phyloP scores from a whole-genome alignment of 1,140 invertebrate genomes.

The Bombus terrestris region DNA sequence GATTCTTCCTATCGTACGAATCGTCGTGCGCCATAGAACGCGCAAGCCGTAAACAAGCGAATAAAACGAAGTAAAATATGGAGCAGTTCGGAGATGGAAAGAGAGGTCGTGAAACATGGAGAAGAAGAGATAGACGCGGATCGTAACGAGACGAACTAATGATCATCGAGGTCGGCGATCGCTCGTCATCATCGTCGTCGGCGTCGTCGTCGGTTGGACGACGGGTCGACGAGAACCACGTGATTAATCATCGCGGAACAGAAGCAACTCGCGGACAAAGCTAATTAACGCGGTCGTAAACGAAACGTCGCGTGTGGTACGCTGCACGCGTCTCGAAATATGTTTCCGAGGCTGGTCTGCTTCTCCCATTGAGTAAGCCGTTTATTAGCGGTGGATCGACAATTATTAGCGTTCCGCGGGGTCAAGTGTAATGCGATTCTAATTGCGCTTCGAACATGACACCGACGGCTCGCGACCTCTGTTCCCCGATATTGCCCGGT shows the following conservation, averaged over 20 bases:
- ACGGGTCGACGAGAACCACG: background rate
- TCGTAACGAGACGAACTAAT: conserved; percentile 28
- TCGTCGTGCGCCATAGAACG: no score
- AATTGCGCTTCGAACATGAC: conserved; percentile 53
- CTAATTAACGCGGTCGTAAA: conserved; percentile 33
- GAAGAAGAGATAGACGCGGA: no score
- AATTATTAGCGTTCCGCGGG: conserved; percentile 49
- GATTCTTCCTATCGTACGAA: no score
- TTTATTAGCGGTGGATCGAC: conserved; percentile 45
- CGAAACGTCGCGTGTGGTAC: background rate
- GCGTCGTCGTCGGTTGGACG: background rate
- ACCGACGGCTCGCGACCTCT: conserved; percentile 21
- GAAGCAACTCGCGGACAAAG: conserved; percentile 6
- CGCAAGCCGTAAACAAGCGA: background rate
- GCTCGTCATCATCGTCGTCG: conserved; percentile 3
- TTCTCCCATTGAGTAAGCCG: conserved; percentile 29
- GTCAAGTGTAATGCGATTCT: conserved; percentile 61
- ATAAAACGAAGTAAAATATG: background rate
- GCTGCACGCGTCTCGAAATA: conserved; percentile 9
- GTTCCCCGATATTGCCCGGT: conserved; percentile 31
- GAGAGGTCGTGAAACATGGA: background rate
- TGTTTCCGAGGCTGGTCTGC: background rate
- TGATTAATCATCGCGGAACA: conserved; percentile 13
- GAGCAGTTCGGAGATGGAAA: background rate
- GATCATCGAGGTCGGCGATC: conserved; percentile 17